phyloP scores from a whole-genome alignment of 2,797 vertebrate genomes.

The Crax fasciolata region DNA sequence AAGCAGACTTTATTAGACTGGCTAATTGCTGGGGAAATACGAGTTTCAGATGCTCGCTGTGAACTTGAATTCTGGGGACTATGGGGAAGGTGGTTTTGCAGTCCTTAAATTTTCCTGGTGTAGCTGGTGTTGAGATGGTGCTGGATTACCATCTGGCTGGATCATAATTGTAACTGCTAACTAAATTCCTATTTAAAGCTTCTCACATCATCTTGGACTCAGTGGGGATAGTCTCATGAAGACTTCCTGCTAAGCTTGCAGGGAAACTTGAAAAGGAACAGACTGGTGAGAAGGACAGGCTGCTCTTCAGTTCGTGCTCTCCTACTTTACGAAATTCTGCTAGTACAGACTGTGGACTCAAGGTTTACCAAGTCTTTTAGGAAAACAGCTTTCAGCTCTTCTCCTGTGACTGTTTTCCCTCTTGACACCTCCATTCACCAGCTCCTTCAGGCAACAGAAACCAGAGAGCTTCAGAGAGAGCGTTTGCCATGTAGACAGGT shows the following conservation, averaged over 20 bases:
- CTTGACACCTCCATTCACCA: background rate
- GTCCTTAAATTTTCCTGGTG: background rate
- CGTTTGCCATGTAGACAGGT: background rate
- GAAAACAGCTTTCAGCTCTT: background rate
- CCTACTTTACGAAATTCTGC: background rate
- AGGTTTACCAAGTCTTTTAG: background rate
- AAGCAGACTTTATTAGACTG: background rate
- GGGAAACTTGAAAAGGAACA: background rate
- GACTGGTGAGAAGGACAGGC: background rate
- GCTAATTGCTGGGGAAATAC: background rate
- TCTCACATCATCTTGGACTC: background rate
- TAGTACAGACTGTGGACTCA: fast-evolving
- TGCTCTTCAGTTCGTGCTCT: background rate
- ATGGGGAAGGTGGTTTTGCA: background rate
- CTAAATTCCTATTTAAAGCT: background rate
- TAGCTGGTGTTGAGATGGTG: background rate
- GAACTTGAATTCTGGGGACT: background rate
- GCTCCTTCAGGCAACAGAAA: background rate
- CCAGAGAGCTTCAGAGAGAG: background rate
- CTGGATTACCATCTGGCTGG: background rate
- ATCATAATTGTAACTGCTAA: background rate
- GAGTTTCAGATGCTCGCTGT: background rate
- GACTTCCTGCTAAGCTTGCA: background rate
- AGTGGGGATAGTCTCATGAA: background rate
- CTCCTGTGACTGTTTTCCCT: background rate